Base-by-base conservation (phyloP, 2,113 vertebrate species). In the Cyprinodon variegatus region DNA sequence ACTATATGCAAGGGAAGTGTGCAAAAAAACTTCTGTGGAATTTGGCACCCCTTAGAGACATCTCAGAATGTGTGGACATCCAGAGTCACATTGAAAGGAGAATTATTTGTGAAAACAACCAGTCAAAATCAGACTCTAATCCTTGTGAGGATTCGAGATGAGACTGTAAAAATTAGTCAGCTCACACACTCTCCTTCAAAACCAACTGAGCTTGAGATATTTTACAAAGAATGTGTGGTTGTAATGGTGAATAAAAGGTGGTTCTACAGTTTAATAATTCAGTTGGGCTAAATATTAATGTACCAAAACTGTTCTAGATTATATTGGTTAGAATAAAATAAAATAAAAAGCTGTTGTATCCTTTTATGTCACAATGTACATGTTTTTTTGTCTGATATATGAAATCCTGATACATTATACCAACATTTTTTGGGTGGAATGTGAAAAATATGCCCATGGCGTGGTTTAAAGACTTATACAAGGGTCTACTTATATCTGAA, bases 401-500 rank as follows among this genome's bases (percentile, higher is more conserved):
- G 17, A 50, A 50, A 17, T 50, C 48, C 4, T 1, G 17, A 53
- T 15, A 53, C 20, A 57, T 9, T 57, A 4, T 20, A 9, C 17
- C n/a, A 20, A 2, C 8, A 20, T 57, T 29, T 57, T 10, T 1
- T 20, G 17, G 50, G 2, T 7, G 2, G 20, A 57, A 57, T 2
- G 7, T n/a, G 29, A 3, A 2, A 1, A 57, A n/a, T 20, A 57
- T 57, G 50, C 2, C 41, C 9, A 6, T 41, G 50, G 2, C 6
- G 3, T 9, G 50, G 50, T n/a, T 20, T n/a, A 8, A 20, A 20
- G 50, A 53, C 15, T 53, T 53, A 20, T 3, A 0, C 17, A 53
- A 53, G 50, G 17, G 61, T 61, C n/a, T 76, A 22, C 22, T n/a
- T 65, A 43, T 65, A 81, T 71, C 83, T 77, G 12, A 37, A 77